These are phyloP conservation scores for Ceratitis capitata DNA, from an alignment of 1,140 invertebrate genomes.

Conservation along the genomic window DNA sequence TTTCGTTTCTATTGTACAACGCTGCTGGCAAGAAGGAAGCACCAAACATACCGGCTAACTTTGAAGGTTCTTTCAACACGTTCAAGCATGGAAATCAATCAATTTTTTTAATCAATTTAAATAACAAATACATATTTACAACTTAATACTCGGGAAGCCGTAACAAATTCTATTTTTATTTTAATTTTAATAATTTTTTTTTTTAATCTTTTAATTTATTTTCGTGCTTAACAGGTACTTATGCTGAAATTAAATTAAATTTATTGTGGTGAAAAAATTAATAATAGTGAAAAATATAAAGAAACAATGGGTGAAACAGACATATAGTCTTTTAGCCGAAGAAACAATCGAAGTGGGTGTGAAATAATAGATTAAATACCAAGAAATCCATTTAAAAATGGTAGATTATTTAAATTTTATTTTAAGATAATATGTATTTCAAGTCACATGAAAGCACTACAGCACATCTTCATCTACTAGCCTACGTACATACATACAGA, in stretches of 20 bases:
- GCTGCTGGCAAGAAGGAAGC: neutral
- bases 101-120: neutral
- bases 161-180: neutral
- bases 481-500: no score
- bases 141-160: neutral
- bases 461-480: neutral
- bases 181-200: neutral
- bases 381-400: neutral
- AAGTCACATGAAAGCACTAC: neutral
- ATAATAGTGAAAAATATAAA: neutral
- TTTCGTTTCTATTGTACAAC: no score
- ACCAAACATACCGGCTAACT: neutral
- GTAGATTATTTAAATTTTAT: neutral
- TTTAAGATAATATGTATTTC: neutral
- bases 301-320: neutral
- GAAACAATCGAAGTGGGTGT: neutral
- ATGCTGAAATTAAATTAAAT: neutral
- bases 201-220: neutral
- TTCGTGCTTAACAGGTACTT: neutral
- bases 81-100: neutral
- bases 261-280: neutral
- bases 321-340: neutral
- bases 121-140: neutral
- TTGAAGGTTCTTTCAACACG: neutral
- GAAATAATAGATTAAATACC: neutral